Base-by-base conservation (phyloP, 2,797 vertebrate species). In the Bradypodion pumilum region DNA sequence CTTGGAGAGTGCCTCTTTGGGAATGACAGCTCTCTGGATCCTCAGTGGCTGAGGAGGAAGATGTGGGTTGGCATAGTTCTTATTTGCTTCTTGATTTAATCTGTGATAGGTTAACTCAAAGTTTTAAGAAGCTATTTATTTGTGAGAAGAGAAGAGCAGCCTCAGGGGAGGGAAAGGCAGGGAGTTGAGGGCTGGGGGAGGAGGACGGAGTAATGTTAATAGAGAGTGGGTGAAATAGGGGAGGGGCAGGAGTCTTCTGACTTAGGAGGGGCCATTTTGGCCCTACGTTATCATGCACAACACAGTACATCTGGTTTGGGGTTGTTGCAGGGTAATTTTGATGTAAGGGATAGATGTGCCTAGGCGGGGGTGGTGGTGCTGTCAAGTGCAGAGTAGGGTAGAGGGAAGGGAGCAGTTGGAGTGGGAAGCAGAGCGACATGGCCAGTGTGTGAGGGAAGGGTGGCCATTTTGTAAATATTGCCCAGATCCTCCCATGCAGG, bases 81-180 rank as follows among this genome's bases (percentile, higher is more conserved):
- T 32, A 19, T 32, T 72, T 62, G 74, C 78, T 81, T 85, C 79
- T 81, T n/a, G 52, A 52, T 70, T 69, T 81, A 60, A 49, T 59
- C 78, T 85, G 78, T 49, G 42, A 35, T 35, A 42, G 78, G 29
- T 77, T 60, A 63, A 16, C 56, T 76, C 73, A 4, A 35, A 10
- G 42, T 63, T 49, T 56, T 62, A 77, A 74, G 65, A 70, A 72
- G 84, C 84, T 85, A 85, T 85, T 85, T 85, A 85, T 85, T 85
- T 76, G 74, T 81, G 84, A 65, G 84, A 70, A 65, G 84, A 70
- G 65, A 37, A 25, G 65, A 85, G 74, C 56, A 70, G 42, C 42
- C 70, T 70, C 15, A 56, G 52, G 52, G 52, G 52, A 56, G 42
- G 73, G 40, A 49, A n/a, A n/a, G 68, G 32, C 74, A 76, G 29